Evolutionary conservation across 2,113 vertebrate species (phyloP).

Genomic region (Equus przewalskii): DNA sequence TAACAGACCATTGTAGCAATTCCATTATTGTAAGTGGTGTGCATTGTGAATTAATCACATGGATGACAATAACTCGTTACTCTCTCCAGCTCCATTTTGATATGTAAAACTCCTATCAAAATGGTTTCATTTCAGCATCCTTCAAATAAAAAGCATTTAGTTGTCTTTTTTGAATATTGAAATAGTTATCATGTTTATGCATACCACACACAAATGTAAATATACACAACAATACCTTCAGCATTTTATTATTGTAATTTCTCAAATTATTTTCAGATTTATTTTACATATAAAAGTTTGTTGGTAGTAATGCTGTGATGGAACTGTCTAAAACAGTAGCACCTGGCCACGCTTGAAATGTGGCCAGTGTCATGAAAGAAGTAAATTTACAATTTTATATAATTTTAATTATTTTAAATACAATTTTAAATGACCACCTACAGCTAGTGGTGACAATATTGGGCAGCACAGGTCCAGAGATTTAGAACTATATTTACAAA

Average conservation of each 20-base stretch:
- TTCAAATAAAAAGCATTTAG: constrained; percentile 10
- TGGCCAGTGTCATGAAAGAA: background rate
- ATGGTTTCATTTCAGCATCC: constrained; percentile 3
- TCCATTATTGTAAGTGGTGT: constrained; percentile 69
- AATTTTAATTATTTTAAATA: constrained; percentile 17
- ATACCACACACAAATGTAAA: constrained; percentile 37
- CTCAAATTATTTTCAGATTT: constrained; percentile 18
- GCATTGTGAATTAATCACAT: constrained; percentile 67
- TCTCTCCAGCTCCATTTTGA: constrained; percentile 52
- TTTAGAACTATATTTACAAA: background rate
- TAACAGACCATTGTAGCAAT: constrained; percentile 72
- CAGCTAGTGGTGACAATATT: background rate
- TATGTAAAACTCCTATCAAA: constrained; percentile 41
- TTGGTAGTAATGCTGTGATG: background rate
- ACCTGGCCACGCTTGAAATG: background rate
- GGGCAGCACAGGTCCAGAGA: background rate
- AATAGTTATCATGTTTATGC: background rate
- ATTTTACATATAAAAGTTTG: background rate
- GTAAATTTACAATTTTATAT: background rate
- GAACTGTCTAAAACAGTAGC: background rate
- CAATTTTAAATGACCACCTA: background rate
- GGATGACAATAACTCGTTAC: constrained; percentile 49
- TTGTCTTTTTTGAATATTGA: background rate
- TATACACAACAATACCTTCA: background rate
- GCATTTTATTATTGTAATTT: constrained; percentile 16